Evolutionary conservation across 2,797 vertebrate genomes (phyloP), one percentile per base, ranked within the genome.

Genomic region (Mormyrops attenuatus): DNA sequence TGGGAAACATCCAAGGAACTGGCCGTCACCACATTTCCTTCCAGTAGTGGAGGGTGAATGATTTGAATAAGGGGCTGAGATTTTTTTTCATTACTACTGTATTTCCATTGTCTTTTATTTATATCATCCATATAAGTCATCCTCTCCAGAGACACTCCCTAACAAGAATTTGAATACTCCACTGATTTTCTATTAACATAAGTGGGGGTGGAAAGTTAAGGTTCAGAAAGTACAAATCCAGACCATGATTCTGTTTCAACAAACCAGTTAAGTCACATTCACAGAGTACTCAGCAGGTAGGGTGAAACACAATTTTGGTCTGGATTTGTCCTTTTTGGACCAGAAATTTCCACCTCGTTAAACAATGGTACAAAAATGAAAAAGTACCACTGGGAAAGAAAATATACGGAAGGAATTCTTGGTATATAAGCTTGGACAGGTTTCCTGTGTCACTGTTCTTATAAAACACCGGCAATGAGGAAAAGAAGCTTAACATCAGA

Each of bases 361-460:
- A 66, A 88, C 69, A 85, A 92, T 44, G 63, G 92, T 91, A 93
- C 92, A 89, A 93, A 90, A 93, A 92, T 91, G 91, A 89, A 11
- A 90, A 92, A 93, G 89, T 91, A 82, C 92, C 92, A 60, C 13
- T 85, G 22, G 89, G 89, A 90, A 91, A 57, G 91, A 90, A 90
- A 90, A 91, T 22, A 91, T 66, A 77, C 86, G 89, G 63, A 85
- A 91, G 60, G 49, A 90, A 89, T 9, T 8, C 47, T 73, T 22
- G 30, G 30, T 80, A 60, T n/a, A 9, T 20, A 41, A 57, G 49
- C 55, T 60, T 49, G 60, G 60, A 91, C 92, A 90, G 92, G 90
- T 91, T 92, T 91, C 53, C 60, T 90, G 89, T 89, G 91, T 88
- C 66, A 89, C 55, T 84, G 22, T 22, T 92, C 92, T 92, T 91